Evolutionary conservation across 2,113 vertebrate species (phyloP), one percentile per base, ranked within the genome.

Genomic region (Hippolais icterina): DNA sequence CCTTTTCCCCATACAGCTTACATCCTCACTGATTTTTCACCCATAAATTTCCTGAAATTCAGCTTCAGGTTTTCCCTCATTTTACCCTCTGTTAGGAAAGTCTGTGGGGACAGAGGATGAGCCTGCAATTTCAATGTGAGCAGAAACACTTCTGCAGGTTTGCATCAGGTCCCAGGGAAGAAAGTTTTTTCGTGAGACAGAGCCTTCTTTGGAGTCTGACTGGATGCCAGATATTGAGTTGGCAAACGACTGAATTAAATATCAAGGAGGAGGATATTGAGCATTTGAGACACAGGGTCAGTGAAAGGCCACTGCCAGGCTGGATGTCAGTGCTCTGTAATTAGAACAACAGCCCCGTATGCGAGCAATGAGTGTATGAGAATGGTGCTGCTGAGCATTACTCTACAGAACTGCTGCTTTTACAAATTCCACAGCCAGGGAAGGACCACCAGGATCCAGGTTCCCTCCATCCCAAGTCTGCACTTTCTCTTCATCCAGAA

Each of bases 191-290:
- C 85, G 31, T 70, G 59, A 50, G 76, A 87, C 33, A 61, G 31
- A 65, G 74, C 33, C 25, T 23, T 21, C 5, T 15, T 7, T 52
- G 70, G 54, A 81, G 63, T 72, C 74, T 85, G 86, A 91, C 29
- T 60, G 59, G 79, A 60, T 83, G 87, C 66, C 90, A 89, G 81
- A 42, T 57, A 92, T 1, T 27, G 77, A 89, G 61, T 5, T 70
- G 80, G 66, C 42, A 92, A 94, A 92, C 35, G 74, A 46, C 35
- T 61, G 63, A 72, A 84, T 92, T 72, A 95, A 56, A 49, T 52
- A 86, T 22, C 72, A 77, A 60, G 49, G 44, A 87, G 33, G 31
- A 25, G 72, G 87, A 57, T 39, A 89, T 10, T 65, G n/a, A 64
- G 64, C 23, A 42, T n/a, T 77, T 89, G 15, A 54, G 86, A 52